These are phyloP conservation scores for Tanytarsus gracilentus DNA, from an alignment of 2,888 invertebrate species.

Conservation along the genomic window DNA sequence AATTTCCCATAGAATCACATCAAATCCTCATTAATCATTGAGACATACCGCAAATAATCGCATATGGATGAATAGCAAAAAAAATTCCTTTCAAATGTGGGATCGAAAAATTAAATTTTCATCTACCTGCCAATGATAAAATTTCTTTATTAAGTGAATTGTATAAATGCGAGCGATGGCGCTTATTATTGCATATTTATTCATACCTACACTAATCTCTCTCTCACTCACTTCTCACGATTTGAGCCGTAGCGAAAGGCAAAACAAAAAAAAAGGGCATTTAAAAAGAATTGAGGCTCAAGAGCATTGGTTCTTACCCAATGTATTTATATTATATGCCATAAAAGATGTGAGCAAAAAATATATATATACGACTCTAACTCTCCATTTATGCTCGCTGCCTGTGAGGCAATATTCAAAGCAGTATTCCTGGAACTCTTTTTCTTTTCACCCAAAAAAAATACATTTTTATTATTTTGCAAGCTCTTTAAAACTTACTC, in stretches of 20 bases:
- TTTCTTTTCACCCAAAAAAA: neutral
- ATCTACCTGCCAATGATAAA: conserved; percentile 8
- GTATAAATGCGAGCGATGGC: conserved; percentile 8
- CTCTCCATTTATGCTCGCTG: conserved; percentile 2
- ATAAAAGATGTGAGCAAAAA: conserved; percentile 16
- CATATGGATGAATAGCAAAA: conserved; percentile 9
- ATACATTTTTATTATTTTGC: conserved; percentile 19
- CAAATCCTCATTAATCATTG: conserved; percentile 17
- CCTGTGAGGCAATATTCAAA: conserved; percentile 27
- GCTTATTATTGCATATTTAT: conserved; percentile 16
- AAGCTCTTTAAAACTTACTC: conserved; percentile 10
- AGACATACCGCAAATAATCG: conserved; percentile 6
- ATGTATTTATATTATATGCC: conserved; percentile 6
- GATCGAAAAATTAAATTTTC: neutral
- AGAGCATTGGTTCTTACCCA: neutral
- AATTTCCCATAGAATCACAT: neutral
- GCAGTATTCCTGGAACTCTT: conserved; percentile 17
- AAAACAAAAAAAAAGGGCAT: neutral
- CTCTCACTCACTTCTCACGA: conserved; percentile 1
- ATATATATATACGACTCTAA: neutral
- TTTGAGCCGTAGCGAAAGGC: neutral
- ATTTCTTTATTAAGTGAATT: neutral
- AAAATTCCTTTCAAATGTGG: neutral
- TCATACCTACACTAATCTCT: neutral
- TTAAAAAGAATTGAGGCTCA: conserved; percentile 2